Conservation (phyloP, 2,113 vertebrate genomes). For the Dicaeum eximium region DNA sequence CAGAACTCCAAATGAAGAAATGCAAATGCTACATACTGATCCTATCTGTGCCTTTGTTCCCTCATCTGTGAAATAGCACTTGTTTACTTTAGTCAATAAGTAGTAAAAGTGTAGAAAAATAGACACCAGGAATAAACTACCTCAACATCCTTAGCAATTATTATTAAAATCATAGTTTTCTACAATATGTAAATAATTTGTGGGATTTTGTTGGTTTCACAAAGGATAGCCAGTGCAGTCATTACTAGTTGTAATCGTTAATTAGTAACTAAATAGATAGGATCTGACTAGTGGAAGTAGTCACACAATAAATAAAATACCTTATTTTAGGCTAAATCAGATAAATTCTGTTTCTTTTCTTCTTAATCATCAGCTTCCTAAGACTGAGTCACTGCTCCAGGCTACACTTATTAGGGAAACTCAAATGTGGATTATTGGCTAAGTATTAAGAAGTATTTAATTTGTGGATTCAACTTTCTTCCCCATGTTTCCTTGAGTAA, state of each 20-base stretch:
- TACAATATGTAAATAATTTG: neutral
- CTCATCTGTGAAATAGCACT: conserved; percentile 28
- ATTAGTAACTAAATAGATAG: conserved; percentile 25
- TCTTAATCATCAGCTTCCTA: neutral
- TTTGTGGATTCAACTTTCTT: neutral
- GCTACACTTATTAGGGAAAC: neutral
- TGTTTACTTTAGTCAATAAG: neutral
- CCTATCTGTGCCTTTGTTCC: conserved; percentile 30
- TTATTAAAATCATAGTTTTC: neutral
- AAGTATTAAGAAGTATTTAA: neutral
- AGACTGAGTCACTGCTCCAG: neutral
- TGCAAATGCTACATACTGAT: conserved; percentile 34
- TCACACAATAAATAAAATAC: neutral
- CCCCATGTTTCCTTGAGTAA: neutral
- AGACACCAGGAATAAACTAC: neutral
- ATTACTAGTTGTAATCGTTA: neutral
- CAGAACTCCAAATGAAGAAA: conserved; percentile 7
- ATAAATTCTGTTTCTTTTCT: conserved; percentile 11
- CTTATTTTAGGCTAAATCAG: conserved; percentile 28
- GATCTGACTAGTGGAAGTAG: neutral
- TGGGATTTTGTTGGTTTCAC: neutral
- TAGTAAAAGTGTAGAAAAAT: neutral
- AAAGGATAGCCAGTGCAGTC: neutral
- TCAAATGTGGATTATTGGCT: neutral
- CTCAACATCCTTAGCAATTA: neutral